Percentiles rank a stretch among this genome's conserved stretches.
Conservation (phyloP, 2,113 vertebrate species). For the Cromileptes altivelis region DNA sequence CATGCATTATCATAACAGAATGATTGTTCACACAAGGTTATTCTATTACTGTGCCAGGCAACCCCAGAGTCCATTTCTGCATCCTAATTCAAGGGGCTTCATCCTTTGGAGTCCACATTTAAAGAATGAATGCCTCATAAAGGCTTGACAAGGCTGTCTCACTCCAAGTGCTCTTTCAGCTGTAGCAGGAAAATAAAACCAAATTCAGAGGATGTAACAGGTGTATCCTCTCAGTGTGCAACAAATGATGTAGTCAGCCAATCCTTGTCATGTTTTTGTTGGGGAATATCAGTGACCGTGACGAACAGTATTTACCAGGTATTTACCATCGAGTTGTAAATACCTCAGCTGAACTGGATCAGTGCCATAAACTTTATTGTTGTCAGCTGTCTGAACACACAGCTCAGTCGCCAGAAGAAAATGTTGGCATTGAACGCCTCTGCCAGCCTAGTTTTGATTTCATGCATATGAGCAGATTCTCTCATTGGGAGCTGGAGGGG, state of each 20-base stretch:
- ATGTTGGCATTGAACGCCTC: too few species aligned
- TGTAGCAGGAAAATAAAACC: neutral
- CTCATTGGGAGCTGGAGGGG: too few species aligned
- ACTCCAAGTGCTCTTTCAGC: neutral
- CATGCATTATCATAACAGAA: constrained; percentile 18
- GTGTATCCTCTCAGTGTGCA: neutral
- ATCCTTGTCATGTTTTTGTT: neutral
- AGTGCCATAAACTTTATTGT: neutral
- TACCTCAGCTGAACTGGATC: neutral
- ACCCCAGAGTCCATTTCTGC: neutral
- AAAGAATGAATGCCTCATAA: neutral
- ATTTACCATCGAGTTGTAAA: neutral
- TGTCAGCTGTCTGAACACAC: neutral
- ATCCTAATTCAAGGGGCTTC: neutral
- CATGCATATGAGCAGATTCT: too few species aligned
- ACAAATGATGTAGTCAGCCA: neutral
- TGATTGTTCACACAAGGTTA: constrained; percentile 11
- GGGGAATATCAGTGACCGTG: neutral
- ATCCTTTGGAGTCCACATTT: neutral
- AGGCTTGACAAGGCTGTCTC: neutral
- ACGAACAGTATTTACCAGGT: neutral
- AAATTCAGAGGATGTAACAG: neutral
- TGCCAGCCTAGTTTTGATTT: too few species aligned
- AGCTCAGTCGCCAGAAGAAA: too few species aligned
- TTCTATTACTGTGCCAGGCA: neutral